Evolutionary conservation across 2,113 vertebrate species (phyloP).

Genomic region (Brachyistius frenatus): DNA sequence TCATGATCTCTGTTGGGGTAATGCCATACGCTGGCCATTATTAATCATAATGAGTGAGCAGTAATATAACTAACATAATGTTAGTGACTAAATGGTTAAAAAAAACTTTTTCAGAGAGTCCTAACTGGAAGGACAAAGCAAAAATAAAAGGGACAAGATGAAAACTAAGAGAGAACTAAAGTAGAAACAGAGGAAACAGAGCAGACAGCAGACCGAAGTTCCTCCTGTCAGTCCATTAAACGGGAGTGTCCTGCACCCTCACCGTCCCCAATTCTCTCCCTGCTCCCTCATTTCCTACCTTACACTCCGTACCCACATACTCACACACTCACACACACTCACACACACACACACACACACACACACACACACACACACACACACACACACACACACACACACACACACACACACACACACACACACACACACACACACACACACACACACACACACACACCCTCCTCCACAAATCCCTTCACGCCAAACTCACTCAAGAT

Average conservation of each 20-base stretch:
- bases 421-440: slow-evolving; percentile 54
- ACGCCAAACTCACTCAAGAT: slow-evolving; percentile 95
- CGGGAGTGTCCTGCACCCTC: slow-evolving; percentile 76
- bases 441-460: slow-evolving; percentile 61
- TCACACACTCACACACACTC: slow-evolving; percentile 73
- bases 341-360: slow-evolving; percentile 79
- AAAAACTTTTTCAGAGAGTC: not conserved
- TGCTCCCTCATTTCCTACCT: slow-evolving; percentile 88
- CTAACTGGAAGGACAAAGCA: not conserved
- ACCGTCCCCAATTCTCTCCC: slow-evolving; percentile 77
- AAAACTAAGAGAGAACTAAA: not conserved
- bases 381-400: slow-evolving; percentile 63
- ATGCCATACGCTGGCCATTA: too few relatives aligned
- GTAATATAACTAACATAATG: too few relatives aligned
- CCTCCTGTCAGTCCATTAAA: slow-evolving; percentile 68
- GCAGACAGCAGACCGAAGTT: slow-evolving; percentile 83
- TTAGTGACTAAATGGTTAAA: too few relatives aligned
- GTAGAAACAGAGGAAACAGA: slow-evolving; percentile 75
- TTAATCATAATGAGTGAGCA: too few relatives aligned
- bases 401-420: slow-evolving; percentile 78
- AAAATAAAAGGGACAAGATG: not conserved
- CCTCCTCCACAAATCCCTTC: slow-evolving; percentile 94
- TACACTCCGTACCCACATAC: slow-evolving; percentile 76
- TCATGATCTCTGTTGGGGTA: too few relatives aligned
- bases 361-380: slow-evolving; percentile 61